Evolutionary conservation across 2,888 invertebrate genomes (phyloP).

Genomic region (Baronia brevicornis): DNA sequence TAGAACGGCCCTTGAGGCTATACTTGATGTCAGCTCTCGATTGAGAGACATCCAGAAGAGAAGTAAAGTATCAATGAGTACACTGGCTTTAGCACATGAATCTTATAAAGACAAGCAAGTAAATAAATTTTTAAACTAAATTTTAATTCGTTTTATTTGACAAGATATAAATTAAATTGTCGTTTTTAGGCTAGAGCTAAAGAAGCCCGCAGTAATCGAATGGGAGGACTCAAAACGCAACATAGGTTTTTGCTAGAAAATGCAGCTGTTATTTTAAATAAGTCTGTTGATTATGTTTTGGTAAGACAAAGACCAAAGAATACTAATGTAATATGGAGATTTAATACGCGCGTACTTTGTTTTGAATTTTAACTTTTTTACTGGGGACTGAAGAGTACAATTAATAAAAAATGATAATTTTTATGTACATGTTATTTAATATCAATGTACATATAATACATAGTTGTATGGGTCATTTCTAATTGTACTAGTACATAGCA

Average conservation of each 20-base stretch:
- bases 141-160: conserved; percentile 34
- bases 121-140: conserved; percentile 40
- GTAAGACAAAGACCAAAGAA: too few species aligned
- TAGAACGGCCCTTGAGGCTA: conserved; percentile 55
- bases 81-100: conserved; percentile 55
- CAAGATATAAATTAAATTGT: conserved; percentile 14
- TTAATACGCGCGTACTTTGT: too few species aligned
- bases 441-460: too few species aligned
- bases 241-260: conserved; percentile 82
- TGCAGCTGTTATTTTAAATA: conserved; percentile 74
- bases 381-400: too few species aligned
- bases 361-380: too few species aligned
- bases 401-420: too few species aligned
- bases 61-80: conserved; percentile 59
- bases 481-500: too few species aligned
- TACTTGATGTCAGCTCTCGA: conserved; percentile 56
- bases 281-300: conserved; percentile 73
- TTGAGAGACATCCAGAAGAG: conserved; percentile 53
- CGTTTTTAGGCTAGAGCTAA: conserved; percentile 76
- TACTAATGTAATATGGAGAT: too few species aligned
- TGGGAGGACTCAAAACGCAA: conserved; percentile 53
- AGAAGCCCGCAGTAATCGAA: conserved; percentile 73
- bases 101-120: conserved; percentile 71
- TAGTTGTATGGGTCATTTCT: too few species aligned
- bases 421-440: too few species aligned